Base-by-base conservation (phyloP, 2,888 invertebrate species). In the Mythimna ferrago region DNA sequence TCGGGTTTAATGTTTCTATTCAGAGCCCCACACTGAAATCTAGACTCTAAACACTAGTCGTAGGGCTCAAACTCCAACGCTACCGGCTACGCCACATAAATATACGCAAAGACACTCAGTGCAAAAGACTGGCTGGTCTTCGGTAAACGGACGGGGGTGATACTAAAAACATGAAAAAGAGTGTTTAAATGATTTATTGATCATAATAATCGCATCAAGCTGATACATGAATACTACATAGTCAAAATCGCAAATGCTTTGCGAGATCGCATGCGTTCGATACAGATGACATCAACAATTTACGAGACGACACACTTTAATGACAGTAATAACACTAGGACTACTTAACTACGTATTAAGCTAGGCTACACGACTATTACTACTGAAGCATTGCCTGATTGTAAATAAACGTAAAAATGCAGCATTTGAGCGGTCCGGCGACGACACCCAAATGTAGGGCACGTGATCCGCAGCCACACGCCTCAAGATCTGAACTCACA, bases 381-480 rank as follows among this genome's bases (percentile, higher is more conserved):
- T 90, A 91, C 88, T 69, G 83, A 94, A 95, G 94, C 95, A 85
- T 91, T 90, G 92, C 89, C 90, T 92, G 89, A 85, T 91, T 83
- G 90, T 92, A 91, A 91, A 91, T 90, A 90, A 92, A 92, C 87
- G 88, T 85, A 90, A 92, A 91, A 92, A 91, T 90, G 90, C 93
- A 92, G 93, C 92, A 88, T 90, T 91, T 86, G 91, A 89, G 93
- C 89, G 91, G 89, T 93, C 93, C 93, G 89, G 89, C 90, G 93
- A 90, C 92, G 93, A 89, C 92, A 92, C 93, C 93, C 87, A 89
- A 92, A 95, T 93, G 87, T 94, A 92, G 95, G 95, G 94, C 95
- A 94, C 93, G 94, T 95, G 95, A 92, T 89, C 89, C 83, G 91
- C 91, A 91, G 89, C 86, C 93, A 90, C 92, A 90, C 91, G 92